Base-by-base conservation (phyloP, 2,888 invertebrate species). In the Sarcophaga rosellei region DNA sequence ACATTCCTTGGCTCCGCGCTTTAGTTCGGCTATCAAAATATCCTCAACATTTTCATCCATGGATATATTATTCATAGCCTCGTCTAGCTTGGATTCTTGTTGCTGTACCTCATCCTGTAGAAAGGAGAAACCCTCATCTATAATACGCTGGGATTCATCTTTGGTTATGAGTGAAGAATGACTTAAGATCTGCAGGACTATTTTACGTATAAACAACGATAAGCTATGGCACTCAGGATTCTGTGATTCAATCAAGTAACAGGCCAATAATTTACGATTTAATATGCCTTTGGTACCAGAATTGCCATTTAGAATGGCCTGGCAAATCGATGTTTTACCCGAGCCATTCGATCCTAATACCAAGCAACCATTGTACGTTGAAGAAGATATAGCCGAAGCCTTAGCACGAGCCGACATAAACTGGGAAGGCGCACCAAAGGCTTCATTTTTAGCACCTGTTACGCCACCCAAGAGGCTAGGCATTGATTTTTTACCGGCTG, bases 281-380 rank as follows among this genome's bases (percentile, higher is more conserved):
- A 93, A 89, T 21, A 93, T 92, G 17, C 93, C 93, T 85, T 92
- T 92, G 10, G 93, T 93, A 74, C 93, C 93, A 0, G 93, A 93
- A 80, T 92, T 93, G 12, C 93, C 93, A 88, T 93, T 92, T 90
- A 93, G 91, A 53, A 93, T 93, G 91, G 98, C 97, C 81, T 96
- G 95, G 91, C 97, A 96, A 66, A 98, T 94, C 35, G 98, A 97
- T 6, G 98, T 98, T 92, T 99, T 99, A 0, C 99, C 99, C 88
- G 98, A 97, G 23, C 99, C 99, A 0, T 98, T 97, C 1, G 98
- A 98, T 88, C 97, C 98, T 85, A 98, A 94, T 77, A 99, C 95
- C 68, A 99, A 94, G 2, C 98, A 97, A 0, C 99, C 99, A 89
- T 97, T 97, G 81, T 93, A 93, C 57, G 92, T 91, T 47, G 92